Evolutionary conservation across 2,797 vertebrate genomes (phyloP), one percentile per base, ranked within the genome.

Genomic region (Xenopus petersii): DNA sequence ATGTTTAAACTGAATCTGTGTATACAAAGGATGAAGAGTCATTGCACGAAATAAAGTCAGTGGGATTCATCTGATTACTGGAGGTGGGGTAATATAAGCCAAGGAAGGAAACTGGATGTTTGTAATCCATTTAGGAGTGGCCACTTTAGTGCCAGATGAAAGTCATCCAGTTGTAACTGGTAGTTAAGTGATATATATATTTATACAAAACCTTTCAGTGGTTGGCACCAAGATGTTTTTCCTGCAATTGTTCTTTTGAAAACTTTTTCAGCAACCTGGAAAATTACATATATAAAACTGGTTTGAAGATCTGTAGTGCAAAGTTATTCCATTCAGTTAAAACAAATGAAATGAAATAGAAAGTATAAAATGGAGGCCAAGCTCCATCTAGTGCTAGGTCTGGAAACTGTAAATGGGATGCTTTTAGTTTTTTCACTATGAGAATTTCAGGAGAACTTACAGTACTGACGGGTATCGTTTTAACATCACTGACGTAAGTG

Each of bases 341-440:
- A 10, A 15, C 0, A 51, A 21, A 21, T 21, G 21, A 2, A 13
- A 51, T 12, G 2, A 51, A 51, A 51, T 51, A 12, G 12, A 2
- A 17, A 62, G 33, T 12, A 64, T 36, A 24, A 21, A 71, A 75
- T 67, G 84, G 84, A 84, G 82, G 65, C 73, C 77, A 86, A 82
- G 85, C 85, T 80, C 90, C 89, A 85, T 80, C 88, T 89, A 80
- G 81, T 89, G 85, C 5, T 42, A 42, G 5, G 36, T 42, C 36
- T 42, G 36, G 5, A 42, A 42, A 42, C 36, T 42, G 36, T 42
- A 1, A 5, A 42, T 42, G 4, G 3, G 8, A 42, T 42, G 5
- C 6, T 42, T 42, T 42, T 42, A 42, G 5, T 42, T 42, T 42
- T 42, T 42, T 42, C 36, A 6, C 36, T 42, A 9, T 6, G 36